phyloP scores from a whole-genome alignment of 1,140 invertebrate genomes.

The Chelonus insularis region DNA sequence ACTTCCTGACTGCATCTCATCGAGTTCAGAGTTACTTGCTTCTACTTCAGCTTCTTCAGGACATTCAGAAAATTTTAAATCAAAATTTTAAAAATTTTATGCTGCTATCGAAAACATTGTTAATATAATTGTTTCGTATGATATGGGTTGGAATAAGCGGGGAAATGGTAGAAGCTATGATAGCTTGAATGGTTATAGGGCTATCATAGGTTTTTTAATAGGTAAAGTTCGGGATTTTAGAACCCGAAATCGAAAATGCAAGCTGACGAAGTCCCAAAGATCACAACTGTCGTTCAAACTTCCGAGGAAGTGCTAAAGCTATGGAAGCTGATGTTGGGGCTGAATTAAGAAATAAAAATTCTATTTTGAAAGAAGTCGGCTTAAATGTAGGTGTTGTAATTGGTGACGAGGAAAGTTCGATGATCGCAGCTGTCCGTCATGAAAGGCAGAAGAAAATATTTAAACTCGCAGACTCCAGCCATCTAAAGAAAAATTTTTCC shows the following conservation, averaged over 20 bases:
- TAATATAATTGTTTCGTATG: neutral
- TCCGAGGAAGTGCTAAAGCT: neutral
- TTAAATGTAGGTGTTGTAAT: neutral
- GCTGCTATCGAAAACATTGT: neutral
- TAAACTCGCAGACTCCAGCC: neutral
- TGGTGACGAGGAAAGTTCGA: too few relatives aligned
- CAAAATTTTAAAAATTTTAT: neutral
- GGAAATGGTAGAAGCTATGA: too few relatives aligned
- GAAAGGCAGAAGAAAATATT: too few relatives aligned
- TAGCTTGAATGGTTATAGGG: too few relatives aligned
- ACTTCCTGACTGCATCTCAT: neutral
- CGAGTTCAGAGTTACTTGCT: neutral
- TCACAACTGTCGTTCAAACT: neutral
- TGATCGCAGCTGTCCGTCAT: too few relatives aligned
- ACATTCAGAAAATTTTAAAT: neutral
- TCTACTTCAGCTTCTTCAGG: neutral
- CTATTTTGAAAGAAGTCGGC: constrained; percentile 11
- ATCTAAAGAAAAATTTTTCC: constrained; percentile 7
- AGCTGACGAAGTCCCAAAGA: neutral
- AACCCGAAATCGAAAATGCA: neutral
- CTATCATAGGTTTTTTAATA: neutral
- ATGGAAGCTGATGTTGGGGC: constrained; percentile 18
- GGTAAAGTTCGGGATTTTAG: neutral
- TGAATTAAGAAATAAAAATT: neutral
- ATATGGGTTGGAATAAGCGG: neutral